These are phyloP conservation scores for Passerina amoena DNA, from an alignment of 2,113 vertebrate genomes.

Conservation along the genomic window DNA sequence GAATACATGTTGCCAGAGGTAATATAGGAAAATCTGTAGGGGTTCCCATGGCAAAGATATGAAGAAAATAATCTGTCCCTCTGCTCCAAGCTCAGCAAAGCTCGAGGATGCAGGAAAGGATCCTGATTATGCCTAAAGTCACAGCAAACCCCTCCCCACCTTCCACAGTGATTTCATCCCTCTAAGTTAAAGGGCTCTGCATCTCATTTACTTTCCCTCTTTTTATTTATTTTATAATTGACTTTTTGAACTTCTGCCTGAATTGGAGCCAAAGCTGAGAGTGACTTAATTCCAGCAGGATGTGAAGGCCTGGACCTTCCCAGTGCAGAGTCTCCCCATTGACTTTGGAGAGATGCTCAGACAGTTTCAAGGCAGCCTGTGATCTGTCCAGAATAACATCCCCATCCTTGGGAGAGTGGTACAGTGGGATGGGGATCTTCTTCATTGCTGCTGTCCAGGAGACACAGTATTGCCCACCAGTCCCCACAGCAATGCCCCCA, in stretches of 20 bases:
- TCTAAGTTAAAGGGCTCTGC: neutral
- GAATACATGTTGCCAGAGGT: neutral
- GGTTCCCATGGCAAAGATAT: neutral
- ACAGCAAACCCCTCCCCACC: neutral
- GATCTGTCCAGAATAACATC: neutral
- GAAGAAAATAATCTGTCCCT: neutral
- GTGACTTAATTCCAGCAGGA: conserved; percentile 37
- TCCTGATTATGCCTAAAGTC: neutral
- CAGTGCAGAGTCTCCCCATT: neutral
- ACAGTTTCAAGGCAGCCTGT: neutral
- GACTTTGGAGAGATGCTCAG: neutral
- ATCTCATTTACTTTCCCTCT: conserved; percentile 18
- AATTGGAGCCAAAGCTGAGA: neutral
- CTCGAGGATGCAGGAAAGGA: neutral
- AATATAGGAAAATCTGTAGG: neutral
- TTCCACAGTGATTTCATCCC: neutral
- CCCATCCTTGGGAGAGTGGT: neutral
- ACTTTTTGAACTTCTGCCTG: conserved; percentile 41
- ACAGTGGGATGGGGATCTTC: neutral
- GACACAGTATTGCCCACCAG: neutral
- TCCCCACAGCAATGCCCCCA: neutral
- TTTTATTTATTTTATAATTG: conserved; percentile 44
- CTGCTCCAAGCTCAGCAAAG: neutral
- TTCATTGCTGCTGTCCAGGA: neutral
- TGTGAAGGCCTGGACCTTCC: neutral